phyloP scores from a whole-genome alignment of 2,888 invertebrate species.

The Xanthorhoe designata region DNA sequence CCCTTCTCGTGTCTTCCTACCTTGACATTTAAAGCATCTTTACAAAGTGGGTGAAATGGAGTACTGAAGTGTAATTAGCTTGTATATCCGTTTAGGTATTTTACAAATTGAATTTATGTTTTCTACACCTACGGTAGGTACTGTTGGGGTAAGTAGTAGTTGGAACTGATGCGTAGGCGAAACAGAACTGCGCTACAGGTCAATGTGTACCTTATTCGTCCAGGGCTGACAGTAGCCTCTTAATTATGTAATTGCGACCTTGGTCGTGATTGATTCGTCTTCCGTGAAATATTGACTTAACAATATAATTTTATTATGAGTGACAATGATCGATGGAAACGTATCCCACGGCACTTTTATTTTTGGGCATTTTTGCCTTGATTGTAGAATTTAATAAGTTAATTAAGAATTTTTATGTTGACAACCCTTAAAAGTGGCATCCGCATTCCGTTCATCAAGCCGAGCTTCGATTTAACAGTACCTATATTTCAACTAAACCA shows the following conservation, averaged over 20 bases:
- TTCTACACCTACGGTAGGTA: constrained; percentile 32
- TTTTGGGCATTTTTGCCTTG: not conserved
- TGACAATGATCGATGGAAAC: constrained; percentile 21
- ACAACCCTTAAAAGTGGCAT: constrained; percentile 4
- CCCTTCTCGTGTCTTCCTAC: constrained; percentile 39
- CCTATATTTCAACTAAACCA: constrained; percentile 23
- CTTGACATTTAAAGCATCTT: constrained; percentile 41
- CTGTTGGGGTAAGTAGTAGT: constrained; percentile 51
- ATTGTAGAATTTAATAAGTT: not conserved
- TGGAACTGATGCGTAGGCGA: constrained; percentile 57
- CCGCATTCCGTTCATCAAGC: constrained; percentile 7
- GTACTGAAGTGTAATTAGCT: constrained; percentile 26
- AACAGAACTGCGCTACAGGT: constrained; percentile 60
- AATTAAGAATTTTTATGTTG: not conserved
- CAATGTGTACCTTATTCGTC: constrained; percentile 61
- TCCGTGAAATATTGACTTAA: constrained; percentile 32
- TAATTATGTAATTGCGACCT: constrained; percentile 34
- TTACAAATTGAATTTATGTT: constrained; percentile 40
- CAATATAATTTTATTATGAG: constrained; percentile 14
- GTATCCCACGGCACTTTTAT: not conserved
- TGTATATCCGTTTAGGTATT: constrained; percentile 25
- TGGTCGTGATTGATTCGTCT: constrained; percentile 47
- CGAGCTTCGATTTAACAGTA: constrained; percentile 10
- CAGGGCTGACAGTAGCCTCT: constrained; percentile 53
- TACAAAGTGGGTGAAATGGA: constrained; percentile 33